Evolutionary conservation across 2,113 vertebrate species (phyloP).

Genomic region (Anhinga rufa): DNA sequence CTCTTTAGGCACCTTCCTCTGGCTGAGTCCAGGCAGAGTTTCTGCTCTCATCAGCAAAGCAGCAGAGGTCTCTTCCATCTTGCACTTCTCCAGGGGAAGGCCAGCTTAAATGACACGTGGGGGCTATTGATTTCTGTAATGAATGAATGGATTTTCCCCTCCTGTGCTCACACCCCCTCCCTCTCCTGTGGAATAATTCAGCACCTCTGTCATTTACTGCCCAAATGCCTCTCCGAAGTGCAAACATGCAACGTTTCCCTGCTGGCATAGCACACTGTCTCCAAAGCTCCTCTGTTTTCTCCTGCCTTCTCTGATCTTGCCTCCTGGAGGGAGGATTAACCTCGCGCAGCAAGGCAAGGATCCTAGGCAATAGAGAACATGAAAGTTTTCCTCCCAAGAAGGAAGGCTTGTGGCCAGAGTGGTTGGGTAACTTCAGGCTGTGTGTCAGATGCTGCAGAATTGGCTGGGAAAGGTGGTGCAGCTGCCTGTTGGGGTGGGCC

Average conservation of each 20-base stretch:
- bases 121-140: slow-evolving; percentile 16
- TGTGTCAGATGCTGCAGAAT: not conserved
- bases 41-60: slow-evolving; percentile 39
- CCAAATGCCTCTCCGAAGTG: not conserved
- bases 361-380: not conserved
- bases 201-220: not conserved
- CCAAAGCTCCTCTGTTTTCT: not conserved
- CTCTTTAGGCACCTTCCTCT: not conserved
- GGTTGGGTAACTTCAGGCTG: not conserved
- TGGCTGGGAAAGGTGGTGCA: not conserved
- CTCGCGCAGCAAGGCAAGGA: not conserved
- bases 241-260: not conserved
- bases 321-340: not conserved
- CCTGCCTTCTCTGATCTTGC: not conserved
- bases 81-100: not conserved
- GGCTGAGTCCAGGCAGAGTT: not conserved
- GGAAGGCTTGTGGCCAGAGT: not conserved
- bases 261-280: not conserved
- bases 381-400: not conserved
- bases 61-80: slow-evolving; percentile 16
- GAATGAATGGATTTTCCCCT: slow-evolving; percentile 42
- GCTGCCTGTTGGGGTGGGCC: not conserved
- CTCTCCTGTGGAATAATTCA: not conserved
- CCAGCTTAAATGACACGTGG: not conserved
- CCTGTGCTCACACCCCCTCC: not conserved